Evolutionary conservation across 2,797 vertebrate genomes (phyloP), one percentile per base, ranked within the genome.

Genomic region (Xiphorhynchus erythropygius): DNA sequence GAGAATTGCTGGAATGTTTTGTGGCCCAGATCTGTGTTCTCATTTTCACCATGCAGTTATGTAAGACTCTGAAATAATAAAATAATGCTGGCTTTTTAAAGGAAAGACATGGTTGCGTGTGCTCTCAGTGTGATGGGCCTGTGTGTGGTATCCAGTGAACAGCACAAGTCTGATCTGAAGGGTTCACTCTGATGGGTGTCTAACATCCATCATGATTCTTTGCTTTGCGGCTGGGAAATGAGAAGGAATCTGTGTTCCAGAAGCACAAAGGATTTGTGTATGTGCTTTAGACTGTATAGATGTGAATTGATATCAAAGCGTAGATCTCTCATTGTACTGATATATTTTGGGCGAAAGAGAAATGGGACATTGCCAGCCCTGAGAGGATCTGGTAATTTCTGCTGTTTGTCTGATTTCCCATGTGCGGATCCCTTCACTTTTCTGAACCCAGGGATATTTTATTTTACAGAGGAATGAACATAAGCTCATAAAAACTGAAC

Each of bases 1-100:
- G 84, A 93, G 95, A 96, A 96, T 89, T 85, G 78, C 35, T 95
- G 90, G 94, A 92, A 96, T 90, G 57, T 50, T 96, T 94, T 95
- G 87, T 57, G 56, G 81, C 84, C 68, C 53, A 75, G 81, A 93
- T 93, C 87, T 92, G 68, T 52, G 75, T 68, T 96, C 96, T 96
- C 81, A 83, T 96, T 97, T 97, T 96, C 92, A 96, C 90, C 94
- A 96, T 3, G 1, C 69, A 73, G 75, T 97, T 96, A 93, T 89
- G 84, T 91, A 95, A 97, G 91, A 73, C 73, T 70, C 69, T 55
- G 35, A 84, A 92, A 95, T 92, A 96, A 89, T 93, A 78, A 89
- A 93, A 85, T 89, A 84, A 95, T 49, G 35, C 35, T 89, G 50
- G 12, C 25, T 85, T 93, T 93, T 89, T 65, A 78, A 87, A 93